These are phyloP conservation scores for Craseonycteris thonglongyai DNA, from an alignment of 2,113 vertebrate species.

Conservation along the genomic window DNA sequence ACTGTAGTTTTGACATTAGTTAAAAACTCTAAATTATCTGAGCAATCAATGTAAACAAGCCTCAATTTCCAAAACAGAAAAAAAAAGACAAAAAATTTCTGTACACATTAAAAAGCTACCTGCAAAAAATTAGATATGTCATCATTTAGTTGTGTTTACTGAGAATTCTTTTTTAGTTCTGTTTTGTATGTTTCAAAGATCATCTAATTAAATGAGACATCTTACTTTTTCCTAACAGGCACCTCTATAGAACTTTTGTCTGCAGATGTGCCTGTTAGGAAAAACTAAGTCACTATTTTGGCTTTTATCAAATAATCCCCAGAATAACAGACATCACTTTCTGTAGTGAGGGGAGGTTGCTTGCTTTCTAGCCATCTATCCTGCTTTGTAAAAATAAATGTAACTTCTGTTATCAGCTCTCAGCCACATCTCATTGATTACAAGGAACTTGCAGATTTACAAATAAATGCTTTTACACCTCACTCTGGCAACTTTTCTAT, in stretches of 20 bases:
- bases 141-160: neutral
- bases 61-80: conserved; percentile 43
- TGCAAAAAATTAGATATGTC: neutral
- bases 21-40: conserved; percentile 36
- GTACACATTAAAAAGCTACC: conserved; percentile 57
- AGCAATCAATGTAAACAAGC: conserved; percentile 55
- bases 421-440: neutral
- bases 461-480: neutral
- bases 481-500: neutral
- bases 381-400: neutral
- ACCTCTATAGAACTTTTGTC: neutral
- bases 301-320: neutral
- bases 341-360: neutral
- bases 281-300: neutral
- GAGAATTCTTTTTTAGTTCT: neutral
- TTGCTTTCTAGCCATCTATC: neutral
- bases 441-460: neutral
- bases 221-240: neutral
- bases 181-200: neutral
- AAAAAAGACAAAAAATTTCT: conserved; percentile 6
- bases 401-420: neutral
- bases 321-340: neutral
- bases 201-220: neutral
- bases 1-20: neutral
- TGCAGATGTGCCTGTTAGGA: too few relatives aligned